These are phyloP conservation scores for Struthidea cinerea DNA, from an alignment of 2,113 vertebrate genomes.

Conservation along the genomic window DNA sequence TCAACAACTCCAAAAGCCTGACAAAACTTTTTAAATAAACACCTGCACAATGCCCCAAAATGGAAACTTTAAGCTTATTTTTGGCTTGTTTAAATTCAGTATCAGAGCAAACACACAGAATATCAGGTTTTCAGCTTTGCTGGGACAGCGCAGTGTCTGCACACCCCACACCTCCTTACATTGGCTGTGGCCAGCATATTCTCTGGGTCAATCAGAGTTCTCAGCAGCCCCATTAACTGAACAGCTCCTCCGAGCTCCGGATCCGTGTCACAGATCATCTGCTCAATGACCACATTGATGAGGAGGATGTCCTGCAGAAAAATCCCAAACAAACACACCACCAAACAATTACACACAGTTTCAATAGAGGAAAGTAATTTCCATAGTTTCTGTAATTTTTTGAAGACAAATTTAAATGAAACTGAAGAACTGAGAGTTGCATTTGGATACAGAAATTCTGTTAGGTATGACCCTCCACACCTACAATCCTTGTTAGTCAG, in stretches of 20 bases:
- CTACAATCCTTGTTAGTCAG: background rate
- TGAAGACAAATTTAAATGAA: background rate
- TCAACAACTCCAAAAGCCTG: background rate
- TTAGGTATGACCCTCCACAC: background rate
- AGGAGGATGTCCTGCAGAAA: constrained; percentile 89
- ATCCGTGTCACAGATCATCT: constrained; percentile 99
- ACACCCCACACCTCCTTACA: constrained; percentile 74
- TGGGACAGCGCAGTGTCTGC: constrained; percentile 27
- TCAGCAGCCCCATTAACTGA: constrained; percentile 95
- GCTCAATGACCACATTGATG: constrained; percentile 98
- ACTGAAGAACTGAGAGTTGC: background rate
- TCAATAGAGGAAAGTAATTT: background rate
- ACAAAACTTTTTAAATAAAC: background rate
- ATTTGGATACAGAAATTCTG: background rate
- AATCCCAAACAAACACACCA: background rate
- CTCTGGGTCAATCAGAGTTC: constrained; percentile 96
- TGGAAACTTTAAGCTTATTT: background rate
- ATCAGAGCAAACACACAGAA: background rate
- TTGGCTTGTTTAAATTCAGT: background rate
- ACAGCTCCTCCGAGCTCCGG: constrained; percentile 96
- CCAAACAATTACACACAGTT: background rate
- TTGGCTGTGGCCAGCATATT: constrained; percentile 98
- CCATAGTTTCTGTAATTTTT: background rate
- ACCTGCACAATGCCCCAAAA: background rate
- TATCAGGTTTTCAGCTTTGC: background rate